Conservation (phyloP, 2,113 vertebrate genomes). For the Sarotherodon lohbergeri region DNA sequence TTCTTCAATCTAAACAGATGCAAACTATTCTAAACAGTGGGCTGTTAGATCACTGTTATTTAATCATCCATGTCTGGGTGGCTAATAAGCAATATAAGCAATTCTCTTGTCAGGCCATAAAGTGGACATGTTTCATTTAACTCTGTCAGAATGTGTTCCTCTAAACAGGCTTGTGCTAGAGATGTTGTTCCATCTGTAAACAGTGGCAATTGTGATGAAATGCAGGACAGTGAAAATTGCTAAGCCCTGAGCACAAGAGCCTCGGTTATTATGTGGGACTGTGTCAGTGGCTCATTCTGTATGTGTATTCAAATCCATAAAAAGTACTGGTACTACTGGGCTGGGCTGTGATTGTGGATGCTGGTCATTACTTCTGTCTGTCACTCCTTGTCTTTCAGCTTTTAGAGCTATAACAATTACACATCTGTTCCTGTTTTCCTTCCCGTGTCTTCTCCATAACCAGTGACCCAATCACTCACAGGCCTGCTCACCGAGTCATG, state of each 20-base stretch:
- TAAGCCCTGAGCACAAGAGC: not conserved
- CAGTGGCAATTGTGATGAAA: conserved; percentile 37
- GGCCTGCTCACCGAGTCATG: not conserved
- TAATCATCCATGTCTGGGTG: conserved; percentile 7
- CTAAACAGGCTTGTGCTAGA: conserved; percentile 2
- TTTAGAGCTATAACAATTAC: conserved; percentile 4
- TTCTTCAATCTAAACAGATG: conserved; percentile 10
- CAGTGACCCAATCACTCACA: conserved; percentile 22
- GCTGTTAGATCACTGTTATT: conserved; percentile 5
- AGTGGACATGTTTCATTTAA: conserved; percentile 38
- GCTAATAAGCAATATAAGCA: conserved; percentile 42
- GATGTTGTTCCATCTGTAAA: conserved; percentile 15
- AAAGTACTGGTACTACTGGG: not conserved
- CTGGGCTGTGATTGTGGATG: not conserved
- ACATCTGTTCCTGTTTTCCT: conserved; percentile 29
- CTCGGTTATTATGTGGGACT: not conserved
- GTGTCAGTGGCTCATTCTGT: not conserved
- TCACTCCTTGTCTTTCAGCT: not conserved
- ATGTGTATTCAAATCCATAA: not conserved
- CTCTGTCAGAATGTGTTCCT: conserved; percentile 24
- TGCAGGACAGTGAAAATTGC: conserved; percentile 15
- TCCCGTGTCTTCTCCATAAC: conserved; percentile 5
- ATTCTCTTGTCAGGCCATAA: conserved; percentile 3
- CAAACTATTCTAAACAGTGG: not conserved
- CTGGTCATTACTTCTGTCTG: not conserved